Evolutionary conservation across 2,113 vertebrate species (phyloP), one percentile per base, ranked within the genome.

Genomic region (Daphoenositta chrysoptera): DNA sequence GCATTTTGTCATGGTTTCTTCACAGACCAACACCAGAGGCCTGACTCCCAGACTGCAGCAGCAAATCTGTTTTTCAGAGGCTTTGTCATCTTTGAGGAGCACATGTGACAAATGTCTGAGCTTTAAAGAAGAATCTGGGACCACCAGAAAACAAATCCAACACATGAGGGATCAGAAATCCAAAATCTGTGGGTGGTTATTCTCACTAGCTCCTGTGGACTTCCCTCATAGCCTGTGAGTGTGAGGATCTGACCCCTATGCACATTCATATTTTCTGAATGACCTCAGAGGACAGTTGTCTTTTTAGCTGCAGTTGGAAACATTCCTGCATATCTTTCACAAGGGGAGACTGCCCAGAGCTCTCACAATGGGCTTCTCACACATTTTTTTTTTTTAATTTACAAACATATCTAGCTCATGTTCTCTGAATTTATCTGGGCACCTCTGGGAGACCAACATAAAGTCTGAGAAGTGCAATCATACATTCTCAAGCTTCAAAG

Each of bases 191-290:
- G 3, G 8, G 10, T n/a, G 11, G 5, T 13, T 64, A 19, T 39
- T 60, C 2, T 1, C 23, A 7, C 1, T 30, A 12, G 0, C 0
- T 89, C 7, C 16, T 45, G 3, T 9, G 13, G n/a, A 50, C 9
- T 3, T 48, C 5, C 12, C 16, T 4, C 23, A 4, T 4, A 53
- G 11, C 4, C 24, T 60, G 8, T 31, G 20, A n/a, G 13, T 30
- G 11, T 50, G 19, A 31, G 4, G 18, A 68, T 23, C 13, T 31
- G 28, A 42, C 11, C 6, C 4, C 18, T 22, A 42, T 21, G 68
- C 6, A 18, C 4, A 31, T 30, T 57, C 20, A 16, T 54, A 15
- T 47, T 40, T 9, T 60, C 50, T 57, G 16, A 83, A 44, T 35
- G 3, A 53, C 15, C 9, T 23, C 15, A 57, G n/a, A 64, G 31